phyloP scores from a whole-genome alignment of 2,797 vertebrate species.

The Lagocephalus sceleratus region DNA sequence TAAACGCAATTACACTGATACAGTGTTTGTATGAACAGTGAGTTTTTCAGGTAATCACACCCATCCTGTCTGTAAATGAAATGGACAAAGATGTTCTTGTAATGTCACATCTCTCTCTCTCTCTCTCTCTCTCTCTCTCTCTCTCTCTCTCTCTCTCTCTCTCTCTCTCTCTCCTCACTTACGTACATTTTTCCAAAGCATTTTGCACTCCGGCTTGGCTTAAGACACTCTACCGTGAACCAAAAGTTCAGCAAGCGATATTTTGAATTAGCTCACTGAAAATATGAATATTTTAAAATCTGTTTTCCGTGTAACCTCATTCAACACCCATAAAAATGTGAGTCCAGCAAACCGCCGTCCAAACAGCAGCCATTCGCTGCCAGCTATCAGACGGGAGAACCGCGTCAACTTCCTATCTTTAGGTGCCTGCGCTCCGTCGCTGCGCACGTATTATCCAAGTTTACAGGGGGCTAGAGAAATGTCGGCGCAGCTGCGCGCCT shows the following conservation, averaged over 20 bases:
- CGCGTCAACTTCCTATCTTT: not conserved
- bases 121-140: constrained; percentile 20
- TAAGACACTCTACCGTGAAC: too few species aligned
- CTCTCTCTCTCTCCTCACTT: constrained; percentile 14
- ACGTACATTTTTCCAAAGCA: constrained; percentile 3
- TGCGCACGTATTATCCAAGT: constrained; percentile 15
- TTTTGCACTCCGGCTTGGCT: constrained; percentile 19
- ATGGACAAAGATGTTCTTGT: constrained; percentile 66
- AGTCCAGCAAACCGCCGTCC: too few species aligned
- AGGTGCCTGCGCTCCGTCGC: constrained; percentile 19
- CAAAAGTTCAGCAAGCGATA: too few species aligned
- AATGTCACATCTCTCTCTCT: constrained; percentile 15
- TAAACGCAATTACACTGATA: constrained; percentile 9
- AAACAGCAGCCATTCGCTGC: not conserved
- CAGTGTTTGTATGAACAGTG: constrained; percentile 33
- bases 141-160: constrained; percentile 13
- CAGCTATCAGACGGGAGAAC: not conserved
- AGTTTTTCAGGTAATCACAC: constrained; percentile 41
- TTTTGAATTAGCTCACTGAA: too few species aligned
- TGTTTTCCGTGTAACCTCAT: not conserved
- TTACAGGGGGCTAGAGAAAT: not conserved
- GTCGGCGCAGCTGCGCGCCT: not conserved
- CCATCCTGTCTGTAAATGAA: constrained; percentile 63
- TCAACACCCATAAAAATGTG: too few species aligned
- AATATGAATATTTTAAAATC: not conserved